phyloP scores from a whole-genome alignment of 2,113 vertebrate genomes.

The Megaceryle maxima region DNA sequence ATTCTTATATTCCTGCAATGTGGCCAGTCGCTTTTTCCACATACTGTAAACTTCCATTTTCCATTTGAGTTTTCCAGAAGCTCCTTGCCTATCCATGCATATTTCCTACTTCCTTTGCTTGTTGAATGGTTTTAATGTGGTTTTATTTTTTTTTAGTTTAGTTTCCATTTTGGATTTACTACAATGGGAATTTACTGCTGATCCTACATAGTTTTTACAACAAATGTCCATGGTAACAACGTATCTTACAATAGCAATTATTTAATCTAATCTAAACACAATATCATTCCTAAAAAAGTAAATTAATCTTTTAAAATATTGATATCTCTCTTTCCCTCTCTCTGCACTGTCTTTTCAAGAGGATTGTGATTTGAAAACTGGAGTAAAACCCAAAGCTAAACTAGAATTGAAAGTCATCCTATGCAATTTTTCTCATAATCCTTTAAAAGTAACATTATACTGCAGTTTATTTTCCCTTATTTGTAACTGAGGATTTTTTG shows the following conservation, averaged over 20 bases:
- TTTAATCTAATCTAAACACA: not conserved
- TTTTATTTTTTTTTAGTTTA: not conserved
- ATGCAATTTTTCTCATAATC: not conserved
- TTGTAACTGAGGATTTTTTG: not conserved
- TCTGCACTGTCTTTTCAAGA: not conserved
- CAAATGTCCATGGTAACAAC: rapidly evolving
- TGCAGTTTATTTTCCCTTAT: not conserved
- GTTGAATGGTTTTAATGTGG: not conserved
- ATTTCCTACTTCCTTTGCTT: no score
- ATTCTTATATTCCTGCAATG: no score
- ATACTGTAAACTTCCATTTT: no score
- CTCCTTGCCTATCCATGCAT: no score
- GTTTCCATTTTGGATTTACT: not conserved
- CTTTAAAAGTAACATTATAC: not conserved
- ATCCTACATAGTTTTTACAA: not conserved
- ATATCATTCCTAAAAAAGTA: not conserved
- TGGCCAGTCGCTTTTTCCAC: no score
- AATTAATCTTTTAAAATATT: not conserved
- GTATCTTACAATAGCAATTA: rapidly evolving
- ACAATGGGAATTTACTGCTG: not conserved
- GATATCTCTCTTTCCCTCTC: no score
- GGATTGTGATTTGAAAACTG: not conserved
- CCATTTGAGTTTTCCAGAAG: no score
- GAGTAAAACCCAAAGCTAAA: not conserved
- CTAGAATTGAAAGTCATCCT: not conserved